A percentile compares a stretch with the other conserved stretches of the same genome.
phyloP scores from a whole-genome alignment of 2,797 vertebrate genomes.

The Squalus acanthias region DNA sequence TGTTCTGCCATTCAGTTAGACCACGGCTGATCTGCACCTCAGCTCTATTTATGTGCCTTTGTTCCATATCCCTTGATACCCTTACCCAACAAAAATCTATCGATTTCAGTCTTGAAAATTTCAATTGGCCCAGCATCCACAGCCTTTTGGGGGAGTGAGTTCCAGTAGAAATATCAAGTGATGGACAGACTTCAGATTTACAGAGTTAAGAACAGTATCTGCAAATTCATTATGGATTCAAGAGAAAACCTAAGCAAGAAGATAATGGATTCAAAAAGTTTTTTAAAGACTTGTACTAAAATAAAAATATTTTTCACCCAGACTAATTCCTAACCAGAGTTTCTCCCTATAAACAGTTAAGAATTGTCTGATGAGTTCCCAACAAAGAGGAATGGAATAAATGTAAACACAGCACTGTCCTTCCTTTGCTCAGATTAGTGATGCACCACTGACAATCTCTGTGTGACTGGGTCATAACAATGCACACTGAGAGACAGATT shows the following conservation, averaged over 20 bases:
- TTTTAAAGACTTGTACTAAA: not conserved
- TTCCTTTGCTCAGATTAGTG: not conserved
- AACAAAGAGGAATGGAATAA: not conserved
- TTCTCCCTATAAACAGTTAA: not conserved
- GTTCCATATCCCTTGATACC: not conserved
- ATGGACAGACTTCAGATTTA: not conserved
- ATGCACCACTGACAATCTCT: conserved; percentile 12
- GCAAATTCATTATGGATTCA: not conserved
- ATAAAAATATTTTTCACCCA: not conserved
- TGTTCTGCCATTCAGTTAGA: not conserved
- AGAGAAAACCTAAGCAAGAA: not conserved
- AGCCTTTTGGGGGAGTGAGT: not conserved
- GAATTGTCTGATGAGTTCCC: conserved; percentile 18
- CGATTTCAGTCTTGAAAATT: not conserved
- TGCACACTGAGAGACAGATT: conserved; percentile 19
- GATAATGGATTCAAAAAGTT: not conserved
- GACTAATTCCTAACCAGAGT: not conserved
- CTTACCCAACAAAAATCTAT: not conserved
- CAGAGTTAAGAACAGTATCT: not conserved
- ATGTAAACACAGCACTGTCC: not conserved
- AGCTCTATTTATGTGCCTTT: not conserved
- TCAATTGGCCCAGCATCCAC: not conserved
- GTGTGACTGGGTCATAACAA: conserved; percentile 17
- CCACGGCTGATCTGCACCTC: not conserved
- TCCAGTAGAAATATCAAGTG: not conserved